phyloP scores from a whole-genome alignment of 2,797 vertebrate species.

The Diplodus sargus region DNA sequence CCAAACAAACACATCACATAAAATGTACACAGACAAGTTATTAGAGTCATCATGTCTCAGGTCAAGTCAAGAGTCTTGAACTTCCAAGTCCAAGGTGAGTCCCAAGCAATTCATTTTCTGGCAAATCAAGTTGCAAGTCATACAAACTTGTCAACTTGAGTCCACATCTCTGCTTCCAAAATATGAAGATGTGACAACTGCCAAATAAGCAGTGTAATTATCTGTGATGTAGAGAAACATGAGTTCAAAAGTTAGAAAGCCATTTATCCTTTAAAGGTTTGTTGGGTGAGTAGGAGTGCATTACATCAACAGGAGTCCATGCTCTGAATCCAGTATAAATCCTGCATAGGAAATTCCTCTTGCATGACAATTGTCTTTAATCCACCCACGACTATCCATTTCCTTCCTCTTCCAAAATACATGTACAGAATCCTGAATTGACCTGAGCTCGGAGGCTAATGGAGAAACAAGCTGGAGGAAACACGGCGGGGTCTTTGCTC shows the following conservation, averaged over 20 bases:
- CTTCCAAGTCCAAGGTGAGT: too few species aligned
- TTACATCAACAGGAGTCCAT: not conserved
- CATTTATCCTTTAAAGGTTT: not conserved
- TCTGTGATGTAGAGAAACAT: not conserved
- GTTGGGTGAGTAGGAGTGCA: not conserved
- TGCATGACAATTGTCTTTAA: not conserved
- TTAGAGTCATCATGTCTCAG: too few species aligned
- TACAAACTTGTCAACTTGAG: too few species aligned
- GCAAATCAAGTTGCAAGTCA: too few species aligned
- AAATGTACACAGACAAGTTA: too few species aligned
- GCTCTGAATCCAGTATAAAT: not conserved
- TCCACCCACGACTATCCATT: not conserved
- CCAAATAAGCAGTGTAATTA: not conserved
- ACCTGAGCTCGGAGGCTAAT: conserved; percentile 46
- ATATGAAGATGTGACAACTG: not conserved
- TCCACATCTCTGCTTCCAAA: too few species aligned
- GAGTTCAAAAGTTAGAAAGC: not conserved
- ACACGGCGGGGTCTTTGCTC: conserved; percentile 18
- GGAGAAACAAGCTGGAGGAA: conserved; percentile 33
- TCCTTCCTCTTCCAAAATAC: not conserved
- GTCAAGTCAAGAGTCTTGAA: too few species aligned
- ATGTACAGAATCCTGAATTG: conserved; percentile 17
- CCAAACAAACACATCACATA: too few species aligned
- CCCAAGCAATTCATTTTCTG: too few species aligned
- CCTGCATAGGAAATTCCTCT: not conserved